These are phyloP conservation scores for Lepidurus arcticus DNA, from an alignment of 1,140 invertebrate genomes.

Conservation along the genomic window DNA sequence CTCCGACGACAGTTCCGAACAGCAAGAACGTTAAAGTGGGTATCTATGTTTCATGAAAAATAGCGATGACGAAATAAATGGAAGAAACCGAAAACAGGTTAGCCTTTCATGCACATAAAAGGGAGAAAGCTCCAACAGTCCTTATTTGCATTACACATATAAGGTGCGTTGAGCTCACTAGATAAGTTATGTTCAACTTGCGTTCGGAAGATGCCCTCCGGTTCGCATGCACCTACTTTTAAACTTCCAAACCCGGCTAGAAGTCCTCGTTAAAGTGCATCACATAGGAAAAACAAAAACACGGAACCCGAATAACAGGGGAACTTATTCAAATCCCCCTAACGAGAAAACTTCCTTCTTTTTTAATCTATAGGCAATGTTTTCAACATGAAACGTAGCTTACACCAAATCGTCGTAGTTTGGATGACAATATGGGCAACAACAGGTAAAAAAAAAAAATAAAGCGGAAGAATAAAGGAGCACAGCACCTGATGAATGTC, in stretches of 20 bases:
- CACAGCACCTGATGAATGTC: background rate
- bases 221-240: background rate
- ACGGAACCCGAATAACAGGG: background rate
- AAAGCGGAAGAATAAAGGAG: background rate
- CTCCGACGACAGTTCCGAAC: background rate
- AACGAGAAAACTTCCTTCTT: background rate
- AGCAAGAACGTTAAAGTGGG: too few species aligned
- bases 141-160: conserved; percentile 1
- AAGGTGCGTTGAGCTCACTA: conserved; percentile 4
- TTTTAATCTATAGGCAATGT: background rate
- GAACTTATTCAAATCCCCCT: background rate
- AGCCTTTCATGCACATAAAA: background rate
- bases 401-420: background rate
- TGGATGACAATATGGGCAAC: background rate
- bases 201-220: background rate
- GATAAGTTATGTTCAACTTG: background rate
- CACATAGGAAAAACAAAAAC: background rate
- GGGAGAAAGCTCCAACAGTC: background rate
- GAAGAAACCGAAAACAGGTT: background rate
- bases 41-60: too few species aligned
- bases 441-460: background rate
- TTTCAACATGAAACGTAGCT: background rate
- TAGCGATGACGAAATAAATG: too few species aligned
- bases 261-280: background rate
- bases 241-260: background rate